A percentile compares a stretch with the other conserved stretches of the same genome.
Conservation (phyloP, 2,888 invertebrate species). For the Diarsia mendica region DNA sequence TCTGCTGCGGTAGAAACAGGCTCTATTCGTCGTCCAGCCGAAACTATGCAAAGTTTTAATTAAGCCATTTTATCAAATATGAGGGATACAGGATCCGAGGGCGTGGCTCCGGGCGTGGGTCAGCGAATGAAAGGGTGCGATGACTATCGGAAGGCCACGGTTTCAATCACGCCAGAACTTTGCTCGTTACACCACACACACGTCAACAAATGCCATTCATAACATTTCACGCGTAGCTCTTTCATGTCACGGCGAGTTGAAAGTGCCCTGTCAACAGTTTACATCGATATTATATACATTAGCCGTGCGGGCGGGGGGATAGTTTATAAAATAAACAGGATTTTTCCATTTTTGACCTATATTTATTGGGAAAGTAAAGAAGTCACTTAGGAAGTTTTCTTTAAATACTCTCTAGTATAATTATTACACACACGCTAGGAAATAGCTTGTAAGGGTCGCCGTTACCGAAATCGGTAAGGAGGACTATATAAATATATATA, state of each 20-base stretch:
- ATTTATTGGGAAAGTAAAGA: background rate
- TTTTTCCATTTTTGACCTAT: background rate
- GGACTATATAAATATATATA: no score
- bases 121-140: constrained; percentile 83
- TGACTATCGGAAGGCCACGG: constrained; percentile 82
- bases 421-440: no score
- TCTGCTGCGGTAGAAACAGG: constrained; percentile 67
- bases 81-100: constrained; percentile 69
- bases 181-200: constrained; percentile 80
- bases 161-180: constrained; percentile 87
- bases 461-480: no score
- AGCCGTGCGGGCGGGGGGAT: constrained; percentile 29
- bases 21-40: constrained; percentile 68
- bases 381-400: background rate
- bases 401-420: background rate
- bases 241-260: constrained; percentile 73
- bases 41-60: constrained; percentile 85
- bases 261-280: constrained; percentile 75
- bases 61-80: constrained; percentile 83
- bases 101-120: constrained; percentile 77
- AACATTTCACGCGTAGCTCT: constrained; percentile 79
- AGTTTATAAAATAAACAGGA: constrained; percentile 19
- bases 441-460: no score
- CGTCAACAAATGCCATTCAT: constrained; percentile 78
- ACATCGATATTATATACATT: constrained; percentile 57